A percentile compares a stretch with the other conserved stretches of the same genome.
These are phyloP conservation scores for Dromiciops gliroides DNA, from an alignment of 2,113 vertebrate species.

Conservation along the genomic window DNA sequence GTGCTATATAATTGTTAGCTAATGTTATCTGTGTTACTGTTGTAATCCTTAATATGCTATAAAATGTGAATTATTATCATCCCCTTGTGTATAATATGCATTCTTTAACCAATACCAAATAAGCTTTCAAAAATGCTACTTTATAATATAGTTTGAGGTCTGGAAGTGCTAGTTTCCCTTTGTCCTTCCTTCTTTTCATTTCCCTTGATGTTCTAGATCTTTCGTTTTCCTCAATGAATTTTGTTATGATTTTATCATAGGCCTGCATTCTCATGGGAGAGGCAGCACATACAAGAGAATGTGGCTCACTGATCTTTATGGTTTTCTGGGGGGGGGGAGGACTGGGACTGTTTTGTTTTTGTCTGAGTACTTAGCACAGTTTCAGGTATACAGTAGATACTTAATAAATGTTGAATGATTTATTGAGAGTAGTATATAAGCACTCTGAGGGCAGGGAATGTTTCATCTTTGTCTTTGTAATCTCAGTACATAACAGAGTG, in stretches of 20 bases:
- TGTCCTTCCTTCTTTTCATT: too few species aligned
- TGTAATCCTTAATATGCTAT: background rate
- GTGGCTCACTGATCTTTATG: too few species aligned
- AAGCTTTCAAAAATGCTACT: too few species aligned
- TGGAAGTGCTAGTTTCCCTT: too few species aligned
- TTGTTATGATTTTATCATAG: too few species aligned
- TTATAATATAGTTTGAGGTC: too few species aligned
- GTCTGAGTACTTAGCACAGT: background rate
- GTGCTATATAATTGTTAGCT: background rate
- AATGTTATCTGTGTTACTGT: background rate
- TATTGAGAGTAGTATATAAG: background rate
- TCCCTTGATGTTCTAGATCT: too few species aligned
- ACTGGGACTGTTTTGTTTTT: background rate
- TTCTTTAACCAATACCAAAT: too few species aligned
- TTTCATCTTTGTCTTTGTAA: background rate
- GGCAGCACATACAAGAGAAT: too few species aligned
- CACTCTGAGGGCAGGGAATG: background rate
- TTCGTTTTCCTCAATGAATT: too few species aligned
- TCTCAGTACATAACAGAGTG: background rate
- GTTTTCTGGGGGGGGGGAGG: too few species aligned
- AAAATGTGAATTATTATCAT: background rate
- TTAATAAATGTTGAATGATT: background rate
- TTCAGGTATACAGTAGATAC: background rate
- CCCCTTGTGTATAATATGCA: background rate
- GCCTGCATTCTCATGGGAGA: too few species aligned